A percentile compares a stretch with the other conserved stretches of the same genome.
phyloP scores from a whole-genome alignment of 2,797 vertebrate genomes.

The Astyanax mexicanus region DNA sequence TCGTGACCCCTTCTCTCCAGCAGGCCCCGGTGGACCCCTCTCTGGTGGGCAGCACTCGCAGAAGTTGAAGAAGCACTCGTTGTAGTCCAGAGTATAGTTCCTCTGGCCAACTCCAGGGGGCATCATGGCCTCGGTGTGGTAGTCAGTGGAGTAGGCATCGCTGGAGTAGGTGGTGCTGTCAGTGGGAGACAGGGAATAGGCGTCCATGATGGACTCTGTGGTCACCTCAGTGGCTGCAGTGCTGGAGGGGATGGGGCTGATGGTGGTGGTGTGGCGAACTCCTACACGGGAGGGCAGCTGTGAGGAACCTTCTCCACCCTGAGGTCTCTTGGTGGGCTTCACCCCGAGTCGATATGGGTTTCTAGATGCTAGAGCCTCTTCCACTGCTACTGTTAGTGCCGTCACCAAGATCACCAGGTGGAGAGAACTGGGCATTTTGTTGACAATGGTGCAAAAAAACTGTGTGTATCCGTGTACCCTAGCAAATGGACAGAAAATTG shows the following conservation, averaged over 20 bases:
- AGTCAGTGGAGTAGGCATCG: conserved; percentile 72
- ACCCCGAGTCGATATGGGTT: conserved; percentile 82
- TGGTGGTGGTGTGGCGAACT: conserved; percentile 65
- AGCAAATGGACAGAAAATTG: background rate
- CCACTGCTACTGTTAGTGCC: conserved; percentile 64
- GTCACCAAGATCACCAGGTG: conserved; percentile 60
- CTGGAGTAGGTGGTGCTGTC: conserved; percentile 78
- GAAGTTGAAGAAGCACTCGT: conserved; percentile 91
- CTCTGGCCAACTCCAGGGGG: conserved; percentile 69
- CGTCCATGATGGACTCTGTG: conserved; percentile 71
- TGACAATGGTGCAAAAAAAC: background rate
- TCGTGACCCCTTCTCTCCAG: conserved; percentile 65
- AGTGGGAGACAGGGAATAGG: conserved; percentile 67
- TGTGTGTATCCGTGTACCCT: background rate
- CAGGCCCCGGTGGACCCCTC: conserved; percentile 80
- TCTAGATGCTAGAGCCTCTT: conserved; percentile 67
- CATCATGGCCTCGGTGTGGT: conserved; percentile 66
- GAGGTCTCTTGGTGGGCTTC: conserved; percentile 83
- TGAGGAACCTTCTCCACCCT: conserved; percentile 54
- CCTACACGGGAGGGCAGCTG: conserved; percentile 51
- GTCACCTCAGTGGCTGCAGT: conserved; percentile 70
- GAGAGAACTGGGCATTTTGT: conserved; percentile 62
- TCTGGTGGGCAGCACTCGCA: conserved; percentile 89
- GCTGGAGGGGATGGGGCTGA: conserved; percentile 59
- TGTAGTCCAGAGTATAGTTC: conserved; percentile 86